Evolutionary conservation across 2,888 invertebrate genomes (phyloP), one percentile per base, ranked within the genome.

Genomic region (Acanthopleura granulata): DNA sequence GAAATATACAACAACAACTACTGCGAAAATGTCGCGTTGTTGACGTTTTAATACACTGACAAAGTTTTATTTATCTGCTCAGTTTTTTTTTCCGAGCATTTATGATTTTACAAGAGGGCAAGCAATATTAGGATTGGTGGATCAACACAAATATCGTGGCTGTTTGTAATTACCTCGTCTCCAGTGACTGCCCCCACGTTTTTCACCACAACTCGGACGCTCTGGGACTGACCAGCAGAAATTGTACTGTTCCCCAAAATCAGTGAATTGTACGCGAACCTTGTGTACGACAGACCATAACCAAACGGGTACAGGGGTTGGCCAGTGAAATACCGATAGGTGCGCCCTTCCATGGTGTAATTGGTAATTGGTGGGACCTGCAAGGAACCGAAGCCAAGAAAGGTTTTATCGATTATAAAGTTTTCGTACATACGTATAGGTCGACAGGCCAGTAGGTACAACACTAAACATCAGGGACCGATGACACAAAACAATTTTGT

Each of bases 251-350:
- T 57, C 12, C 74, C 73, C 0, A 80, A 49, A 11, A 16, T 22
- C 4, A 85, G 62, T 4, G 80, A 69, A 3, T 72, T 72, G 74
- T 82, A 85, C 16, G 66, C 29, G 72, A 83, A 84, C 16, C 51
- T 78, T 16, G 83, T 78, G 70, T 85, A 85, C 14, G 85, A 85
- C 29, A 85, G 72, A 3, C 85, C 85, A 76, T 81, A 85, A 6
- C 85, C 85, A 79, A 86, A 87, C 0, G 86, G 85, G 75, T 83
- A 88, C n/a, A 84, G 78, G 1, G 87, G 86, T 16, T 79, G 74
- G 6, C 81, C 84, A 49, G 75, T 73, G 72, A 86, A 85, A 73
- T 89, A 89, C 25, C 89, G 81, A 79, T 89, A 89, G 0, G 89
- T 89, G 30, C 84, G 77, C 14, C 84, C 85, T 30, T 73, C 79